Percentiles rank a stretch among this genome's conserved stretches.
phyloP scores from a whole-genome alignment of 2,888 invertebrate species.

The Catocala fraxini region DNA sequence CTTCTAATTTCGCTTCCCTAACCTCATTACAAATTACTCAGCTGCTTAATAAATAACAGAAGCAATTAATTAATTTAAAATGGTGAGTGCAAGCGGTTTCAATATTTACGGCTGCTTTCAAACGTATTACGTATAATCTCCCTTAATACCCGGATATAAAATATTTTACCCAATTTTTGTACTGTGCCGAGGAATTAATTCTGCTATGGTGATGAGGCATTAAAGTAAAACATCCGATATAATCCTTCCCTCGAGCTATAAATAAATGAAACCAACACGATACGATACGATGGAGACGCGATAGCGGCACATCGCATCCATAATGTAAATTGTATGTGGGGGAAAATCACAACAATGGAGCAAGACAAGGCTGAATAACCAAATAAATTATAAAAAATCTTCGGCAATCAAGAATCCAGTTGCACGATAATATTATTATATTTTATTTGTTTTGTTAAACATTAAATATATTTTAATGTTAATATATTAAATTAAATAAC shows the following conservation, averaged over 20 bases:
- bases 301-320: no score
- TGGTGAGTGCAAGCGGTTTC: slow-evolving; percentile 10
- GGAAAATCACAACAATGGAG: no score
- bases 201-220: slow-evolving; percentile 4
- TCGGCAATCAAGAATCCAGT: no score
- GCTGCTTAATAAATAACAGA: slow-evolving; percentile 5
- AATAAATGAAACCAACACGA: background rate
- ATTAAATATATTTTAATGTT: no score
- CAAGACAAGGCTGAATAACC: no score
- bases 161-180: slow-evolving; percentile 41
- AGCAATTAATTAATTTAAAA: slow-evolving; percentile 19
- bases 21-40: slow-evolving; percentile 10
- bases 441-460: no score
- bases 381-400: no score
- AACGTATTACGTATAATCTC: slow-evolving; percentile 37
- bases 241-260: background rate
- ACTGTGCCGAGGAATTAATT: background rate
- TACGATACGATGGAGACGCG: no score
- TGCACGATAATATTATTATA: no score
- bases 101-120: slow-evolving; percentile 34
- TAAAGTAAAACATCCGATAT: slow-evolving; percentile 2
- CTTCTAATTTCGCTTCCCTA: background rate
- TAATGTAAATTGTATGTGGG: no score
- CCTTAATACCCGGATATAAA: slow-evolving; percentile 29
- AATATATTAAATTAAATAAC: no score